phyloP scores from a whole-genome alignment of 2,797 vertebrate species.

The Vespertilio murinus region DNA sequence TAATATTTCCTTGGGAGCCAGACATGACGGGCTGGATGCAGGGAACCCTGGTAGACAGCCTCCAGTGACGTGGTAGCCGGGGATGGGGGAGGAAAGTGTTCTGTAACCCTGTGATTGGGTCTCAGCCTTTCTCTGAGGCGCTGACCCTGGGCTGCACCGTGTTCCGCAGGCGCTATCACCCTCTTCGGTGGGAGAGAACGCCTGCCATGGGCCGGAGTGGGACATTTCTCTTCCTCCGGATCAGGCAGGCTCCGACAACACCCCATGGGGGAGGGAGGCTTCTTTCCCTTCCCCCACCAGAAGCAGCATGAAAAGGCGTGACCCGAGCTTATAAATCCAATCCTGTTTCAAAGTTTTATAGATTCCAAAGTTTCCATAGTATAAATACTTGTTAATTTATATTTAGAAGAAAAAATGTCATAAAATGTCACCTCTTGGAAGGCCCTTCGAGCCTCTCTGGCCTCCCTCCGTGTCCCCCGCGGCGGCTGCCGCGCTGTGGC shows the following conservation, averaged over 20 bases:
- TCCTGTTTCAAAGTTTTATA: conserved; percentile 24
- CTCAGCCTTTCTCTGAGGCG: background rate
- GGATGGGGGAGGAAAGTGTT: fast-evolving
- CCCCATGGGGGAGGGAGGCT: background rate
- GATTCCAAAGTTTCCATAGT: conserved; percentile 42
- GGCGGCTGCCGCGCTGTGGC: background rate
- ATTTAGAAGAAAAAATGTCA: conserved; percentile 49
- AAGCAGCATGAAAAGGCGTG: background rate
- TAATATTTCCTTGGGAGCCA: background rate
- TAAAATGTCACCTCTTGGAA: background rate
- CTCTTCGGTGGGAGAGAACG: too few species aligned
- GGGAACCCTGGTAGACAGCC: background rate
- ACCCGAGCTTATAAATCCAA: background rate
- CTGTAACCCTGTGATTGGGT: fast-evolving
- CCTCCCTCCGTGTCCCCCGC: fast-evolving
- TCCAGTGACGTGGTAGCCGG: too few species aligned
- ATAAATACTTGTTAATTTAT: conserved; percentile 42
- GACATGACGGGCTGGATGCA: background rate
- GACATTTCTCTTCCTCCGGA: background rate
- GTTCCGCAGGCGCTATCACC: background rate
- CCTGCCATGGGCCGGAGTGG: background rate
- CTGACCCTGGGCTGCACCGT: background rate
- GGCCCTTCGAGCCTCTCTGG: background rate
- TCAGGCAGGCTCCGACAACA: too few species aligned
- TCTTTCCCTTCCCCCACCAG: background rate